These are phyloP conservation scores for Plebejus melissa DNA, from an alignment of 2,888 invertebrate genomes.

Conservation along the genomic window DNA sequence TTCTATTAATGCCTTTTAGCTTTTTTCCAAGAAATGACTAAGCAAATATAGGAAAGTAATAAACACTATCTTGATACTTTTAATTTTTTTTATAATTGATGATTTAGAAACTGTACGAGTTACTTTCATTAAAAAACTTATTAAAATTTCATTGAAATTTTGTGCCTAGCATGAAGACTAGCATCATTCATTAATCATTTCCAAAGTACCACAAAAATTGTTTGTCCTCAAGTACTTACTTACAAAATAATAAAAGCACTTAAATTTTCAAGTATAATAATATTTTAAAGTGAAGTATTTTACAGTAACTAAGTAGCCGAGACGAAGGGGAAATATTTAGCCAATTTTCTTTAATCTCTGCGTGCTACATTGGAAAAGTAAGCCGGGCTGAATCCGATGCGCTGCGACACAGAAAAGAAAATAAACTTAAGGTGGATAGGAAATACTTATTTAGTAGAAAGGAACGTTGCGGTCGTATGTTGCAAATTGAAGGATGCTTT, in stretches of 20 bases:
- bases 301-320: slow-evolving; percentile 31
- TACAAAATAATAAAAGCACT: slow-evolving; percentile 24
- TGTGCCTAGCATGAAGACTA: too few species aligned
- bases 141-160: too few species aligned
- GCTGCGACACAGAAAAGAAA: slow-evolving; percentile 46
- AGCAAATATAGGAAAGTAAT: not conserved
- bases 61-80: too few species aligned
- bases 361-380: slow-evolving; percentile 45
- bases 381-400: slow-evolving; percentile 49
- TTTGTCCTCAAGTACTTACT: not conserved
- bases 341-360: slow-evolving; percentile 50
- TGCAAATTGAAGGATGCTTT: slow-evolving; percentile 32
- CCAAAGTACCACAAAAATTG: not conserved
- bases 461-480: slow-evolving; percentile 31
- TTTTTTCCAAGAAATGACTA: not conserved
- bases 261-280: slow-evolving; percentile 23
- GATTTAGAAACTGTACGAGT: too few species aligned
- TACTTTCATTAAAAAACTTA: too few species aligned
- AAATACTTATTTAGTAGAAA: slow-evolving; percentile 39
- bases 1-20: slow-evolving; percentile 25
- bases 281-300: slow-evolving; percentile 30
- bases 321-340: slow-evolving; percentile 45
- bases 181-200: too few species aligned
- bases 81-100: too few species aligned
- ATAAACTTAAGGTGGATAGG: slow-evolving; percentile 44